Conservation (phyloP, 2,113 vertebrate genomes). For the Otocyon megalotis region DNA sequence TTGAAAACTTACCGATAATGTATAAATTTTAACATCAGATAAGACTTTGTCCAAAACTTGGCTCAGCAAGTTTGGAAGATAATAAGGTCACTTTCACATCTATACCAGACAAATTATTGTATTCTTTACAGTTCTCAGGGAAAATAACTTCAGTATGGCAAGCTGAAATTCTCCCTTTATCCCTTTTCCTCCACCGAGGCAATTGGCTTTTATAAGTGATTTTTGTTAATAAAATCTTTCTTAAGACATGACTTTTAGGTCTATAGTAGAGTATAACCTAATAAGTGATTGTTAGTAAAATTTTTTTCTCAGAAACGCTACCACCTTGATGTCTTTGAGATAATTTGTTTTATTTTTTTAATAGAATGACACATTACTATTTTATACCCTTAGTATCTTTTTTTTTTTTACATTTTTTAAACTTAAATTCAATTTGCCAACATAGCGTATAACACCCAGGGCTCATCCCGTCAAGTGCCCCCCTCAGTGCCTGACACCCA, state of each 20-base stretch:
- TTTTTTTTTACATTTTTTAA: no score
- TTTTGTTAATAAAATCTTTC: background rate
- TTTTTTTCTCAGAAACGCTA: background rate
- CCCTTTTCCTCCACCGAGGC: background rate
- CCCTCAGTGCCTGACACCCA: no score
- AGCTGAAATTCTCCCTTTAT: background rate
- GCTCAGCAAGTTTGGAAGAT: background rate
- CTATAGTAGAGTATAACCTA: background rate
- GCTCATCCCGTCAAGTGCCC: no score
- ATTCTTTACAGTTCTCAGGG: background rate
- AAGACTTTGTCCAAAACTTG: background rate
- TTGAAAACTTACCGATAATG: background rate
- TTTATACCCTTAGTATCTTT: no score
- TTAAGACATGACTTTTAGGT: background rate
- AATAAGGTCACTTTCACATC: background rate
- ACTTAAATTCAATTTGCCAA: no score
- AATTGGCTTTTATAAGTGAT: background rate
- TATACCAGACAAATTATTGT: background rate
- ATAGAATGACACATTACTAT: background rate
- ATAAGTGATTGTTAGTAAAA: background rate
- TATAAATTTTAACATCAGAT: background rate
- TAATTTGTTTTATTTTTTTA: background rate
- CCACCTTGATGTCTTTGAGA: background rate
- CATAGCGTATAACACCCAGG: no score
- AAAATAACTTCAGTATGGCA: background rate